phyloP scores from a whole-genome alignment of 53 echinoderm and acorn worm species.

The Mesocentrotus franciscanus region DNA sequence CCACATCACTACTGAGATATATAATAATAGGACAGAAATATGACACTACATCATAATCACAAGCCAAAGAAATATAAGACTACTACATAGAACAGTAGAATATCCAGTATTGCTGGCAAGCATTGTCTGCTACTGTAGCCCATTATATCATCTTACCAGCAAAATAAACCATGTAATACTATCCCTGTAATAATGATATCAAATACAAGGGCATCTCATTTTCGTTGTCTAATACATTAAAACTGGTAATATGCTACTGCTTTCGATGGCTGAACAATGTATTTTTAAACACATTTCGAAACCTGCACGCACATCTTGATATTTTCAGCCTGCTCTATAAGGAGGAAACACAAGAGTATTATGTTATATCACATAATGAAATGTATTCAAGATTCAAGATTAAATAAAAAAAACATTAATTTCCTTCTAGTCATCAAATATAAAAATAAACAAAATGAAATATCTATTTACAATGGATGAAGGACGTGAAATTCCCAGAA shows the following conservation, averaged over 20 bases:
- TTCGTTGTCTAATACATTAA: not conserved
- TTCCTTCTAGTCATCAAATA: no score
- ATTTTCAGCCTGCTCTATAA: not conserved
- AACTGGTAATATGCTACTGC: not conserved
- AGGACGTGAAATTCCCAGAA: no score
- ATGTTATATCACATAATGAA: not conserved
- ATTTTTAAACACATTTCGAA: not conserved
- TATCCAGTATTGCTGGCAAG: conserved; percentile 17
- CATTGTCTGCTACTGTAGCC: conserved; percentile 28
- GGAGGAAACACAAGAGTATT: not conserved
- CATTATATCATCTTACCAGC: conserved; percentile 40
- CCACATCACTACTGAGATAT: not conserved
- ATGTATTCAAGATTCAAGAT: not conserved
- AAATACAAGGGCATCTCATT: not conserved
- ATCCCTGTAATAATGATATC: not conserved
- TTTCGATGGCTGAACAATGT: not conserved
- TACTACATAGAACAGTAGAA: not conserved
- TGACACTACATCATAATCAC: not conserved
- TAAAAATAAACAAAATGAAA: no score
- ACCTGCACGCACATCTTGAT: not conserved
- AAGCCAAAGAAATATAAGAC: conserved; percentile 3
- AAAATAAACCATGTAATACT: conserved; percentile 18
- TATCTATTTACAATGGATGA: no score
- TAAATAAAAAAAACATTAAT: not conserved
- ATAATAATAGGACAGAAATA: not conserved